These are phyloP conservation scores for Pseudomyrmex flavicornis DNA, from an alignment of 1,140 invertebrate species.

Conservation along the genomic window DNA sequence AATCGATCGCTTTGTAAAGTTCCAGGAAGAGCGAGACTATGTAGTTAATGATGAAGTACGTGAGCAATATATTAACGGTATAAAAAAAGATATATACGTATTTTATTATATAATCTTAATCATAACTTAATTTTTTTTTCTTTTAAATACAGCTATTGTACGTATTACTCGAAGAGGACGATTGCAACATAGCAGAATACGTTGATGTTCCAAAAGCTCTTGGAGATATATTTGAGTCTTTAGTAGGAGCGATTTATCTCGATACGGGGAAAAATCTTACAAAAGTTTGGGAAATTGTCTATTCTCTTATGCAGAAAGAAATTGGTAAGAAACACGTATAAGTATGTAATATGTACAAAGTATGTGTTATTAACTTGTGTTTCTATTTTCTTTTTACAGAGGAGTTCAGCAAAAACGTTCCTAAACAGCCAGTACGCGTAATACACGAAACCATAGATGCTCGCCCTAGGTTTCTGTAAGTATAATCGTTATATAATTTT, in stretches of 20 bases:
- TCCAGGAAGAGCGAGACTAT: constrained; percentile 90
- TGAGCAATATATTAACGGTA: not conserved
- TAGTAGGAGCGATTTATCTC: constrained; percentile 96
- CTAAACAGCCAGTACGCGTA: constrained; percentile 95
- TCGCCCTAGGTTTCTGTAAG: constrained; percentile 87
- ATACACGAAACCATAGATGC: constrained; percentile 90
- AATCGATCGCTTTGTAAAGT: constrained; percentile 92
- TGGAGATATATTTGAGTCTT: constrained; percentile 97
- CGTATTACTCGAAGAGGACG: constrained; percentile 89
- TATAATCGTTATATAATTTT: constrained; percentile 57
- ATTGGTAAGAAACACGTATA: constrained; percentile 83
- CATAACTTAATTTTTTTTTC: not conserved
- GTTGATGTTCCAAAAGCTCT: constrained; percentile 97
- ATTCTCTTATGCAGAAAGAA: constrained; percentile 90
- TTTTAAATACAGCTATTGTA: constrained; percentile 75
- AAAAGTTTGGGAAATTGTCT: constrained; percentile 92
- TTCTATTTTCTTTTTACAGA: constrained; percentile 81
- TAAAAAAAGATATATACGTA: constrained; percentile 62
- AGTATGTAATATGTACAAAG: constrained; percentile 6
- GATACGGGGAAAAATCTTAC: constrained; percentile 93
- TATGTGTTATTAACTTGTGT: constrained; percentile 37
- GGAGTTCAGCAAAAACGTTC: constrained; percentile 92
- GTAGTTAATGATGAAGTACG: constrained; percentile 87
- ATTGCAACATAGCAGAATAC: constrained; percentile 88
- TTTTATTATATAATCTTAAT: constrained; percentile 17